A percentile compares a stretch with the other conserved stretches of the same genome.
Conservation (phyloP, 2,797 vertebrate species). For the Melanotaenia nigrans region DNA sequence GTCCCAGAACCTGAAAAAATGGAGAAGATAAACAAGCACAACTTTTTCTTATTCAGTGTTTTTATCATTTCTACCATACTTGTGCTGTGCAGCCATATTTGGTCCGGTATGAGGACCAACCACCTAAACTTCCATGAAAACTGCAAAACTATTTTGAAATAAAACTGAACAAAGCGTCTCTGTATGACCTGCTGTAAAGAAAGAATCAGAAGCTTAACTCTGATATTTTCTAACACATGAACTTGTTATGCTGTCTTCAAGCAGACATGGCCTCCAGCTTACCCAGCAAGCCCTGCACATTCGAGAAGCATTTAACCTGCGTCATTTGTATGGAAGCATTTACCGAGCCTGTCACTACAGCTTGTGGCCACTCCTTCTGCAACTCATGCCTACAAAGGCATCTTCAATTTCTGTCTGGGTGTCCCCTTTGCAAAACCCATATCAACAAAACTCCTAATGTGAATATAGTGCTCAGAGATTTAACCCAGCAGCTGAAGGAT, state of each 20-base stretch:
- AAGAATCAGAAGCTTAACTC: too few relatives aligned
- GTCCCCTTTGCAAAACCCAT: constrained; percentile 64
- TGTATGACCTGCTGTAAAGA: too few relatives aligned
- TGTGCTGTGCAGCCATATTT: too few relatives aligned
- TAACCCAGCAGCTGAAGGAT: constrained; percentile 41
- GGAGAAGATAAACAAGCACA: too few relatives aligned
- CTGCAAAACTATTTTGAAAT: too few relatives aligned
- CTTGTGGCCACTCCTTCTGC: constrained; percentile 79
- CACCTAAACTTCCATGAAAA: too few relatives aligned
- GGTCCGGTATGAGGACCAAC: too few relatives aligned
- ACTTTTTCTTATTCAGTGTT: too few relatives aligned
- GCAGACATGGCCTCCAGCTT: constrained; percentile 45
- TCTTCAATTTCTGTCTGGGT: fast-evolving
- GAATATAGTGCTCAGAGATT: constrained; percentile 55
- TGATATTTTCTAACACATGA: neutral
- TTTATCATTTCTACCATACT: too few relatives aligned
- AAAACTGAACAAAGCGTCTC: too few relatives aligned
- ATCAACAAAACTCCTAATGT: neutral
- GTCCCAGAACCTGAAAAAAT: too few relatives aligned
- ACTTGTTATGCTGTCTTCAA: neutral
- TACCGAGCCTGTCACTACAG: constrained; percentile 64
- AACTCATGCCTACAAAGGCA: constrained; percentile 18
- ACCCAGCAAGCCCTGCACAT: fast-evolving
- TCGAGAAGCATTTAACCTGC: constrained; percentile 61
- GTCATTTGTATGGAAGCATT: constrained; percentile 66